A percentile compares a stretch with the other conserved stretches of the same genome.
Evolutionary conservation across 2,797 vertebrate species (phyloP).

Genomic region (Semotilus atromaculatus): DNA sequence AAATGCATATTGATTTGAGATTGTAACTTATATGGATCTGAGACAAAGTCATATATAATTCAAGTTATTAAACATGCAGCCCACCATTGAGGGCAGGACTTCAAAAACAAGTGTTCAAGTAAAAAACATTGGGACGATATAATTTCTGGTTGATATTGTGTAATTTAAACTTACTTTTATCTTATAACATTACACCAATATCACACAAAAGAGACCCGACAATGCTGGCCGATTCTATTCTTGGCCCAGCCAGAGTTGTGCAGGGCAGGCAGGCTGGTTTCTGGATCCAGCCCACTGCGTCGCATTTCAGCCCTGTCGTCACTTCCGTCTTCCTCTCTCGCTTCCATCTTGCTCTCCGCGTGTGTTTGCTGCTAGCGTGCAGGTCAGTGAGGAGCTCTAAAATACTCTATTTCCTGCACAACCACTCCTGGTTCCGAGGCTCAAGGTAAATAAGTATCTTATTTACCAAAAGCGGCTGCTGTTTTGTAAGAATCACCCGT

Average conservation of each 20-base stretch:
- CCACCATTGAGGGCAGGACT: background rate
- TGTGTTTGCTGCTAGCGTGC: constrained; percentile 80
- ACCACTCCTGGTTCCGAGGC: constrained; percentile 62
- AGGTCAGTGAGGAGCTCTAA: constrained; percentile 80
- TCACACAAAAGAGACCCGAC: background rate
- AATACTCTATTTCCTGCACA: constrained; percentile 71
- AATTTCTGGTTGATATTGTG: background rate
- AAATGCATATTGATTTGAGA: background rate
- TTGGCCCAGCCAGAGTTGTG: constrained; percentile 15
- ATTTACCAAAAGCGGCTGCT: background rate
- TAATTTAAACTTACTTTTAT: background rate
- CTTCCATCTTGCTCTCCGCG: constrained; percentile 84
- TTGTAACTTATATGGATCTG: background rate
- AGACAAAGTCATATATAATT: background rate
- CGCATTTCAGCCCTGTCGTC: constrained; percentile 66
- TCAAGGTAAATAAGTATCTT: constrained; percentile 69
- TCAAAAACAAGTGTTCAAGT: background rate
- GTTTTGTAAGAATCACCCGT: background rate
- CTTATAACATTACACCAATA: background rate
- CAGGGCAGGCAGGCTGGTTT: background rate
- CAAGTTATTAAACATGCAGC: background rate
- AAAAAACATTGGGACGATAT: background rate
- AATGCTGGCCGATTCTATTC: background rate
- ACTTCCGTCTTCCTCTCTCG: constrained; percentile 78
- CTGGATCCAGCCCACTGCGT: constrained; percentile 21